These are phyloP conservation scores for Celastrina argiolus DNA, from an alignment of 2,888 invertebrate species.

Conservation along the genomic window DNA sequence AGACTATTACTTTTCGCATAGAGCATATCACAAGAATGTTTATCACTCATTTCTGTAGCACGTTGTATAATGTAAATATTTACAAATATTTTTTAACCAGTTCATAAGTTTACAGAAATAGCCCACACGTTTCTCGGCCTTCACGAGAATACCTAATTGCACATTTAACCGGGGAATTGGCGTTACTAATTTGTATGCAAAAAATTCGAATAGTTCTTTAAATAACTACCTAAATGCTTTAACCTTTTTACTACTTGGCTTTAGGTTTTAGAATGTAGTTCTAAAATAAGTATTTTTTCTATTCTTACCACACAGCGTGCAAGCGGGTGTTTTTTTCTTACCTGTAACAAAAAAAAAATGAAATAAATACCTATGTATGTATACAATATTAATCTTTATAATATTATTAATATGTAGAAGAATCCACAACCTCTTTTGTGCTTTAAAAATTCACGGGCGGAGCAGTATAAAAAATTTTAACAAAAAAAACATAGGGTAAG, in stretches of 20 bases:
- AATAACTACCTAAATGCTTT: background rate
- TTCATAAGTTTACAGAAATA: background rate
- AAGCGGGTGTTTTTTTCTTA: constrained; percentile 18
- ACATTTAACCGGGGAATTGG: constrained; percentile 38
- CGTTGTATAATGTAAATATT: too few species aligned
- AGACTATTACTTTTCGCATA: too few species aligned
- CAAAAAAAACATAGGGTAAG: too few species aligned
- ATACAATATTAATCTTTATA: background rate
- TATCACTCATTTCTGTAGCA: too few species aligned
- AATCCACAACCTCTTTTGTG: too few species aligned
- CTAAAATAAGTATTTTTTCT: background rate
- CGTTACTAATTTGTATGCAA: constrained; percentile 32
- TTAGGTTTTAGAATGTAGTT: background rate
- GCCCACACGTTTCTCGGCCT: constrained; percentile 39
- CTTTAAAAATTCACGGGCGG: too few species aligned
- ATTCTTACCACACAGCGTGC: background rate
- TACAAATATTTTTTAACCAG: too few species aligned
- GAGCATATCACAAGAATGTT: too few species aligned
- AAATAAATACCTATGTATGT: background rate
- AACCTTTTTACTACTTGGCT: background rate
- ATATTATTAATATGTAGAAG: too few species aligned
- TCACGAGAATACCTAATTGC: constrained; percentile 53
- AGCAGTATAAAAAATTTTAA: too few species aligned
- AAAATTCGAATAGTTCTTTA: constrained; percentile 13
- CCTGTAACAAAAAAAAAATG: constrained; percentile 32